These are phyloP conservation scores for Drosophila sechellia DNA, from an alignment of 1,140 invertebrate genomes.

Conservation along the genomic window DNA sequence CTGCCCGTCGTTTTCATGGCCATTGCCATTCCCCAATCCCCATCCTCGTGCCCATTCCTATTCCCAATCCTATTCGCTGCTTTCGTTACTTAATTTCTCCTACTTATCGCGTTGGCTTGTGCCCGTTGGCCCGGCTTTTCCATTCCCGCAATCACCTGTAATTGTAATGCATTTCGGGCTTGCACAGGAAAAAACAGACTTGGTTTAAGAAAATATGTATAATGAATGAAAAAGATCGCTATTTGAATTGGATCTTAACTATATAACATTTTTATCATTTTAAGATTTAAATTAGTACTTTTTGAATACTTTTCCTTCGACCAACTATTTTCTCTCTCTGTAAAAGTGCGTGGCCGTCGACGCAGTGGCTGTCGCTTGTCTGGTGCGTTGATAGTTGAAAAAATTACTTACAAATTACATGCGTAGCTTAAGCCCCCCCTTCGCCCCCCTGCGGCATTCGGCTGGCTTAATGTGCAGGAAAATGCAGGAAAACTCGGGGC, in stretches of 20 bases:
- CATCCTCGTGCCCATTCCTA: conserved; percentile 25
- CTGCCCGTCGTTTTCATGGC: conserved; percentile 43
- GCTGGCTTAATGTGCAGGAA: conserved; percentile 70
- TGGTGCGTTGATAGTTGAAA: conserved; percentile 77
- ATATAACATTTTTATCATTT: too few species aligned
- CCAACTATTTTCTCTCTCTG: conserved; percentile 1
- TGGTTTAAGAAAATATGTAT: neutral
- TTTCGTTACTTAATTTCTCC: conserved; percentile 79
- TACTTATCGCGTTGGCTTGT: conserved; percentile 67
- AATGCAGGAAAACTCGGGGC: conserved; percentile 6
- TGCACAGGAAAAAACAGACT: conserved; percentile 1
- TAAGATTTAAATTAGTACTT: neutral
- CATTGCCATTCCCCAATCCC: conserved; percentile 29
- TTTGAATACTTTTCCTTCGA: neutral
- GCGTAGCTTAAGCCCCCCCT: conserved; percentile 72
- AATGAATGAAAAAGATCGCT: too few species aligned
- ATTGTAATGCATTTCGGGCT: conserved; percentile 55
- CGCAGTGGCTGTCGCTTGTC: conserved; percentile 56
- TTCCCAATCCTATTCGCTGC: conserved; percentile 69
- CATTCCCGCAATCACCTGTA: neutral
- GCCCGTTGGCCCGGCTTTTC: conserved; percentile 26
- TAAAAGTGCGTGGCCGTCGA: conserved; percentile 57
- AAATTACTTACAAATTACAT: conserved; percentile 82
- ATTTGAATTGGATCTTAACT: too few species aligned
- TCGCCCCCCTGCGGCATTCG: conserved; percentile 55